phyloP scores from a whole-genome alignment of 2,797 vertebrate species.

The Alca torda region DNA sequence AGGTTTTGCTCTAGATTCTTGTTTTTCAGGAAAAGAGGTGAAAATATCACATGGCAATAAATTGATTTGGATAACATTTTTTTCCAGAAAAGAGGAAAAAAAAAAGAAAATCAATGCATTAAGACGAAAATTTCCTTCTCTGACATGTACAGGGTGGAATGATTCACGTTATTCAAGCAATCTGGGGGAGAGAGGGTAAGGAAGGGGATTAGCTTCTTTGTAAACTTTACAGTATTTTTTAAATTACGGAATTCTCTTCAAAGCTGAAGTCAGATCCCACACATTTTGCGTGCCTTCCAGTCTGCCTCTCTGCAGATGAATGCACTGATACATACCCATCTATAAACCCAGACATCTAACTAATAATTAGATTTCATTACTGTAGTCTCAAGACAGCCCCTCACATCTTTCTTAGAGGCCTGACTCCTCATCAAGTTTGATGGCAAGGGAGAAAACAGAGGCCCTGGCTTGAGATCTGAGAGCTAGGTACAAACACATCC shows the following conservation, averaged over 20 bases:
- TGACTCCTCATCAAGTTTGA: background rate
- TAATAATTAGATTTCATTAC: background rate
- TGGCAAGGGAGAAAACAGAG: background rate
- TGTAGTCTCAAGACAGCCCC: background rate
- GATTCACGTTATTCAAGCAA: background rate
- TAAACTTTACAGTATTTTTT: background rate
- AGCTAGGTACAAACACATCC: background rate
- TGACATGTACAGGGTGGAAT: background rate
- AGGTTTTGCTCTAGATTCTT: background rate
- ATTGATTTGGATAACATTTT: background rate
- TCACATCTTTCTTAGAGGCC: background rate
- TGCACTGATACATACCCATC: background rate
- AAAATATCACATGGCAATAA: background rate
- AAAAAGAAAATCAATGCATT: background rate
- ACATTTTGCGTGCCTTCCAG: background rate
- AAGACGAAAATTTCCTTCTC: background rate
- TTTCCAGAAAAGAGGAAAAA: fast-evolving
- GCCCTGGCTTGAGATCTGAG: background rate
- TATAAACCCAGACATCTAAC: background rate
- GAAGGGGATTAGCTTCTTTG: background rate
- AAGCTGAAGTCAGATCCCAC: constrained; percentile 1
- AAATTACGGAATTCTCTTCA: background rate
- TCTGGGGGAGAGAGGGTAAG: background rate
- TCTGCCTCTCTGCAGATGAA: background rate
- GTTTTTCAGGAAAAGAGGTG: background rate